Percentiles rank a stretch among this genome's conserved stretches.
Evolutionary conservation across 2,888 invertebrate genomes (phyloP).

Genomic region (Eupithecia abbreviata): DNA sequence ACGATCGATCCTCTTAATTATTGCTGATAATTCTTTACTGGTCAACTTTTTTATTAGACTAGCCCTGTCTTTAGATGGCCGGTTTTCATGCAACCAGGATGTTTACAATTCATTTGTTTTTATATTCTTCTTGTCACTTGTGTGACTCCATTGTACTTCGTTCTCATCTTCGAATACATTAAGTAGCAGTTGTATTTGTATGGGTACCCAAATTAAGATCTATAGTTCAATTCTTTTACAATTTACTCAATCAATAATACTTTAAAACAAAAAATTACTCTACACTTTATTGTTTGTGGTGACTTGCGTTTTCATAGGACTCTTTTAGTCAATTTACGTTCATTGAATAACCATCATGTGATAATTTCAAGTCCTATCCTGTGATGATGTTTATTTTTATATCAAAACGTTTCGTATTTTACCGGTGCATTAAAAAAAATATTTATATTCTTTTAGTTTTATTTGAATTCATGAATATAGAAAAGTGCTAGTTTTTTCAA

Average conservation of each 20-base stretch:
- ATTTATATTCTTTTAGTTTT: not conserved
- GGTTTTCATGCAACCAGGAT: not conserved
- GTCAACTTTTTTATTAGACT: not conserved
- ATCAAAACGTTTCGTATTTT: not conserved
- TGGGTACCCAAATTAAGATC: not conserved
- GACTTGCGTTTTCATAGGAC: constrained; percentile 55
- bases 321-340: constrained; percentile 42
- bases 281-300: constrained; percentile 32
- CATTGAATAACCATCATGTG: constrained; percentile 47
- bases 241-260: not conserved
- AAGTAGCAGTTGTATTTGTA: not conserved
- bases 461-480: not conserved
- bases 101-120: not conserved
- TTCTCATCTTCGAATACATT: not conserved
- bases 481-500: not conserved
- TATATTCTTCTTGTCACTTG: not conserved
- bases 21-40: constrained; percentile 24
- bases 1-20: constrained; percentile 33
- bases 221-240: not conserved
- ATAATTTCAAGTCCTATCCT: constrained; percentile 46
- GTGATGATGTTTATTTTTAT: not conserved
- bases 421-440: not conserved
- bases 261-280: not conserved
- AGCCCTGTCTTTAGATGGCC: not conserved
- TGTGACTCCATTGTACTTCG: not conserved